Percentiles rank a stretch among this genome's conserved stretches.
Conservation (phyloP, 2,797 vertebrate genomes). For the Pelodytes ibericus region DNA sequence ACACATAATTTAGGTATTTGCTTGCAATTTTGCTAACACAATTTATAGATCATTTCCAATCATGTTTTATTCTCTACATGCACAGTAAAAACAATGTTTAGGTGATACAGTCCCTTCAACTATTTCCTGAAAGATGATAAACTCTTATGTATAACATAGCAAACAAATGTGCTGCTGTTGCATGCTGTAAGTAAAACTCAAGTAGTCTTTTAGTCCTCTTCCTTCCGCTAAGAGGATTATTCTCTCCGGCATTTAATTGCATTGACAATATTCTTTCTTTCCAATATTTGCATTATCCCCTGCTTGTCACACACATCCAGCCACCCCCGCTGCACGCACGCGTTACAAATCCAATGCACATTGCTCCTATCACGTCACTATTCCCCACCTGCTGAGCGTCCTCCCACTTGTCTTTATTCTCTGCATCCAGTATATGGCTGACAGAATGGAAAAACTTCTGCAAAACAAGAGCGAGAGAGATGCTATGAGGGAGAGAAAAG, state of each 20-base stretch:
- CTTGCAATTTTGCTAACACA: too few relatives aligned
- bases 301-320: constrained; percentile 6
- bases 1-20: too few relatives aligned
- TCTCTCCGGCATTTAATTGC: constrained; percentile 20
- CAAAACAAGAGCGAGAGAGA: constrained; percentile 25
- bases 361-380: constrained; percentile 11
- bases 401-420: constrained; percentile 94
- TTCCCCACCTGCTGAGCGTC: constrained; percentile 91
- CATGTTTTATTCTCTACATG: too few relatives aligned
- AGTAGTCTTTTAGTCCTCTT: neutral
- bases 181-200: constrained; percentile 1
- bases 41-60: too few relatives aligned
- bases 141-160: neutral
- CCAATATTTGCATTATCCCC: constrained; percentile 36
- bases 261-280: constrained; percentile 38
- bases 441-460: constrained; percentile 98
- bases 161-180: neutral
- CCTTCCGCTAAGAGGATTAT: constrained; percentile 32
- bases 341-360: fast-evolving
- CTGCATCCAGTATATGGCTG: constrained; percentile 95
- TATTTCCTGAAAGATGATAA: neutral
- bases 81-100: too few relatives aligned
- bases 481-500: constrained; percentile 33
- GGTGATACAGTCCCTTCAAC: too few relatives aligned
- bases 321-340: fast-evolving